A percentile compares a stretch with the other conserved stretches of the same genome.
phyloP scores from a whole-genome alignment of 1,140 invertebrate species.

The Bicyclus anynana region DNA sequence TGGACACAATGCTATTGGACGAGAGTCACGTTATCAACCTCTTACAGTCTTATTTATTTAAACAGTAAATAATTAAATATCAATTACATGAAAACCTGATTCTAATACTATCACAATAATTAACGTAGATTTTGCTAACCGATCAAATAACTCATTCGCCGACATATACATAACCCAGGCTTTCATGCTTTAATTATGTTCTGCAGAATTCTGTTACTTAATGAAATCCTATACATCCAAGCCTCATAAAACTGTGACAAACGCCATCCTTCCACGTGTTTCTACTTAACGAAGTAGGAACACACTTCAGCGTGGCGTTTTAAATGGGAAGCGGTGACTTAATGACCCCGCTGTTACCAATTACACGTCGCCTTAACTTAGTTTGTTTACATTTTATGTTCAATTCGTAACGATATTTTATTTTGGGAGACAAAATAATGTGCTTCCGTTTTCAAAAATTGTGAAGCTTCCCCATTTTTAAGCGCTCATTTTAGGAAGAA shows the following conservation, averaged over 20 bases:
- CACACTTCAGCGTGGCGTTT: conserved; percentile 19
- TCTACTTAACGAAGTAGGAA: conserved; percentile 28
- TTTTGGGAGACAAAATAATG: neutral
- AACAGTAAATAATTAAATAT: too few species aligned
- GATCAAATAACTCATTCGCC: too few species aligned
- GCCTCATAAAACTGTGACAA: conserved; percentile 4
- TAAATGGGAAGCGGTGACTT: conserved; percentile 28
- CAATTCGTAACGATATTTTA: conserved; percentile 9
- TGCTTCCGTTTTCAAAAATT: conserved; percentile 4
- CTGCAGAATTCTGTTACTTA: neutral
- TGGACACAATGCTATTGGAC: too few species aligned
- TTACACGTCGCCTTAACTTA: conserved; percentile 27
- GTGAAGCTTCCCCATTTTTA: neutral
- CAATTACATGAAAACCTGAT: too few species aligned
- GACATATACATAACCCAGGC: too few species aligned
- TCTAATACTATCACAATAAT: too few species aligned
- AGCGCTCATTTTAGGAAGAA: neutral
- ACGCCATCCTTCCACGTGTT: conserved; percentile 24
- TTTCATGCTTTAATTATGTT: too few species aligned
- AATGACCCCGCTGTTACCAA: conserved; percentile 35
- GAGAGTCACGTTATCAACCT: too few species aligned
- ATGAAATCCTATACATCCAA: too few species aligned
- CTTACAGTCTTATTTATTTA: too few species aligned
- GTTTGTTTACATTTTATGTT: conserved; percentile 18
- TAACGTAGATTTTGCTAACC: too few species aligned